Evolutionary conservation across 2,797 vertebrate species (phyloP).

Genomic region (Onychomys arenicola): DNA sequence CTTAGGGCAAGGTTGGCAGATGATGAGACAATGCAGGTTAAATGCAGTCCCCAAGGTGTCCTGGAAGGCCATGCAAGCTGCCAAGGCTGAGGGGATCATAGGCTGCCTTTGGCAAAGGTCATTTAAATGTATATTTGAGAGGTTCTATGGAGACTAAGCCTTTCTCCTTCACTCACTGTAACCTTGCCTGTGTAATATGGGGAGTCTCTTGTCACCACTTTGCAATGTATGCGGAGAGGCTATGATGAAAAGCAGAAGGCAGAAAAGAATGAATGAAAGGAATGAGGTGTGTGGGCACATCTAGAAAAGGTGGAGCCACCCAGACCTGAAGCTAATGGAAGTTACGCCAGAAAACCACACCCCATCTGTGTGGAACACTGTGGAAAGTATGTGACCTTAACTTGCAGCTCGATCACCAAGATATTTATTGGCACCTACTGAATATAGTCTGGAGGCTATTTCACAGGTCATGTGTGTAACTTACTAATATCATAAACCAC

Average conservation of each 20-base stretch:
- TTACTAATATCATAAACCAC: background rate
- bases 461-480: accelerated
- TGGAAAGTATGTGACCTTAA: background rate
- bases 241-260: background rate
- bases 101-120: slow-evolving; percentile 23
- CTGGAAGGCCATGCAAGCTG: background rate
- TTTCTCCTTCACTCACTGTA: background rate
- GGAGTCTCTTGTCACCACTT: background rate
- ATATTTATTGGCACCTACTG: background rate
- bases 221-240: accelerated
- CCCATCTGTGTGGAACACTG: accelerated
- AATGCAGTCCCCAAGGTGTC: background rate
- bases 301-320: accelerated
- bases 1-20: background rate
- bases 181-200: background rate
- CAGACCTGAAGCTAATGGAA: background rate
- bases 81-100: accelerated
- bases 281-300: background rate
- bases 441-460: background rate
- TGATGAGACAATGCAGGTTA: background rate
- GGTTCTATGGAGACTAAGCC: background rate
- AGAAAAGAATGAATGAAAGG: background rate
- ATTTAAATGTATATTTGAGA: slow-evolving; percentile 10
- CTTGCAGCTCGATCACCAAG: background rate
- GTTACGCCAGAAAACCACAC: background rate